A percentile compares a stretch with the other conserved stretches of the same genome.
These are phyloP conservation scores for Odobenus rosmarus DNA, from an alignment of 2,113 vertebrate genomes.

Conservation along the genomic window DNA sequence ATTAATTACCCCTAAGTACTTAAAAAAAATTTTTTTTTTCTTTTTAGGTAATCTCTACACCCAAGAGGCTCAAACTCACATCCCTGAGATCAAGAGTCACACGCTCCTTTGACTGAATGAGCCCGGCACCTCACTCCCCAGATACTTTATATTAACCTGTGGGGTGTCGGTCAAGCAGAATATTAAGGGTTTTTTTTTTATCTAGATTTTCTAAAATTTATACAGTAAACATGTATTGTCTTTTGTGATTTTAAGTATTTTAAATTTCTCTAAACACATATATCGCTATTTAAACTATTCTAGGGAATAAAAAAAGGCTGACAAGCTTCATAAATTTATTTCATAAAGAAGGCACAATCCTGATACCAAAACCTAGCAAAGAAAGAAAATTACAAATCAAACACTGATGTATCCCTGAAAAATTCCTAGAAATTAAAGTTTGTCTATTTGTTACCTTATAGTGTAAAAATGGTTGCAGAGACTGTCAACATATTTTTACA, in stretches of 20 bases:
- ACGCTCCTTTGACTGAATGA: background rate
- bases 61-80: background rate
- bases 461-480: background rate
- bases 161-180: background rate
- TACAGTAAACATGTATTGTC: background rate
- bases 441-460: background rate
- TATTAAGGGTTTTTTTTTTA: background rate
- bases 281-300: background rate
- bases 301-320: background rate
- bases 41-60: background rate
- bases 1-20: background rate
- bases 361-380: background rate
- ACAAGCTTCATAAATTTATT: background rate
- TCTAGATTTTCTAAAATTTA: background rate
- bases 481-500: conserved; percentile 8
- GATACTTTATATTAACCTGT: background rate
- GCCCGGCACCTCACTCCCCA: background rate
- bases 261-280: background rate
- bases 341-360: background rate
- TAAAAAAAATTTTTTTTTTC: background rate
- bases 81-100: background rate
- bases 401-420: background rate
- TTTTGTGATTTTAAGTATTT: background rate
- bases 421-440: background rate
- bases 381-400: background rate